Conservation (phyloP, 2,797 vertebrate genomes). For the Schizothorax lantsangensis region DNA sequence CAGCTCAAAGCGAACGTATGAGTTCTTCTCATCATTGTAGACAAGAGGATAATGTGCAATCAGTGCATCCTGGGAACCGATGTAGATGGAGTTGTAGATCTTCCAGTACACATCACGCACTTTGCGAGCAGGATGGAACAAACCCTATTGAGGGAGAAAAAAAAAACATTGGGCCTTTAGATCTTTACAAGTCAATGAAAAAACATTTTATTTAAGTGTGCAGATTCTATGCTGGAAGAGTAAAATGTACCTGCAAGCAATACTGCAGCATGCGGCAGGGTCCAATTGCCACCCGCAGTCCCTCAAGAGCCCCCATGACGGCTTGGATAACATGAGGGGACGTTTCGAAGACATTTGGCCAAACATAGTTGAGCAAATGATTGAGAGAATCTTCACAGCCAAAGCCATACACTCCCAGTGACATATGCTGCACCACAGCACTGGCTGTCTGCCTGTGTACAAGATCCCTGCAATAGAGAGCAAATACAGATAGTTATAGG, state of each 20-base stretch:
- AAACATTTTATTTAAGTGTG: neutral
- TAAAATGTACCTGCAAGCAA: constrained; percentile 89
- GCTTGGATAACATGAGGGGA: constrained; percentile 99
- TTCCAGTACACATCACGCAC: constrained; percentile 99
- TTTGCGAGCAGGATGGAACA: constrained; percentile 98
- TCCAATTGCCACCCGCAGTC: constrained; percentile 94
- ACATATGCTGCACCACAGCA: constrained; percentile 98
- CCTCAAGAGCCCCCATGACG: constrained; percentile 97
- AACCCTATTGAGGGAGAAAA: constrained; percentile 78
- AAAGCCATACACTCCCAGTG: constrained; percentile 96
- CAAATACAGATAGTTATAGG: neutral
- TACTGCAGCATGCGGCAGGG: constrained; percentile 99
- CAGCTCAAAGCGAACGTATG: constrained; percentile 95
- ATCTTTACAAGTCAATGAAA: neutral
- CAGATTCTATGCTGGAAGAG: neutral
- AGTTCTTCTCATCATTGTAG: constrained; percentile 98
- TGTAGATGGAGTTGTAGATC: constrained; percentile 99
- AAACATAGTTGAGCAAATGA: constrained; percentile 96
- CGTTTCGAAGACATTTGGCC: constrained; percentile 98
- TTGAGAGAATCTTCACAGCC: constrained; percentile 98
- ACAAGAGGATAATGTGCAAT: constrained; percentile 98
- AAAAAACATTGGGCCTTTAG: neutral
- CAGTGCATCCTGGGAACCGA: constrained; percentile 96
- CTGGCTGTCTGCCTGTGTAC: constrained; percentile 98
- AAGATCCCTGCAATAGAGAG: constrained; percentile 85